Conservation (phyloP, 2,113 vertebrate genomes). For the Toxotes jaculatrix region DNA sequence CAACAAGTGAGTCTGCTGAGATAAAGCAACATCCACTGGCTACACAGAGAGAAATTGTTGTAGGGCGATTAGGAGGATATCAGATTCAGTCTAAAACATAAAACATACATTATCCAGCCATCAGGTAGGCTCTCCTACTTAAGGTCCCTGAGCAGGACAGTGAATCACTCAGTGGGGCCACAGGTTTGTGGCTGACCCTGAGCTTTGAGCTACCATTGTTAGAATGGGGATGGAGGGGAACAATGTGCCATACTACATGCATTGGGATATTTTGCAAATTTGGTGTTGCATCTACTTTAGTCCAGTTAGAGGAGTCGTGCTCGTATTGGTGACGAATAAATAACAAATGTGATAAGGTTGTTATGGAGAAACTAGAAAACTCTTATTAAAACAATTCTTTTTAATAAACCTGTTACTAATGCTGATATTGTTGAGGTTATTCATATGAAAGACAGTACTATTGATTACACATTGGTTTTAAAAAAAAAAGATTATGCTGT, state of each 20-base stretch:
- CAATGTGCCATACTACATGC: background rate
- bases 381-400: no score
- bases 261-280: background rate
- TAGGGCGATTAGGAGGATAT: background rate
- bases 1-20: background rate
- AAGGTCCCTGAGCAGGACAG: no score
- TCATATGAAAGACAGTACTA: no score
- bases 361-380: no score
- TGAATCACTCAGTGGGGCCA: background rate
- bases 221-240: background rate
- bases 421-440: no score
- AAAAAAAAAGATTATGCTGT: no score
- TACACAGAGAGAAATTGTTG: background rate
- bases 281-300: constrained; percentile 81
- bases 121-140: background rate
- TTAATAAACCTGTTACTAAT: no score
- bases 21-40: background rate
- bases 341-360: no score
- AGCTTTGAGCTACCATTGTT: background rate
- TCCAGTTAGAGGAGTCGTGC: constrained; percentile 61
- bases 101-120: background rate
- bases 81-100: background rate
- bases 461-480: no score
- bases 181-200: background rate
- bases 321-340: no score